Evolutionary conservation across 1,140 invertebrate genomes (phyloP), one percentile per base, ranked within the genome.

Genomic region (Drosophila pseudoobscura): DNA sequence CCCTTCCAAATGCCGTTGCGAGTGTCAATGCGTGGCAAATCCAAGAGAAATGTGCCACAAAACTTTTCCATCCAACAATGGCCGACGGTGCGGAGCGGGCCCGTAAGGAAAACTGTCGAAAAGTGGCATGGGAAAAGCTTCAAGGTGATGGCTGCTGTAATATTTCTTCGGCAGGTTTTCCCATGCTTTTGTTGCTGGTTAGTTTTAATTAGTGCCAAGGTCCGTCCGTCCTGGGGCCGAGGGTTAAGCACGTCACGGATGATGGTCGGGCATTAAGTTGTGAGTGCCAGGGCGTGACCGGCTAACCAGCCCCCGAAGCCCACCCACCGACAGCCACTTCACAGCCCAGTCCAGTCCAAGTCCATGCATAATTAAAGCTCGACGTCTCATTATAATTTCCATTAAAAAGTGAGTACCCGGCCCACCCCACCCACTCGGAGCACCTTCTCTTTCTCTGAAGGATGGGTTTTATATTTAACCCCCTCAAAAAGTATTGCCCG

Each of bases 381-480:
- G 41, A 49, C 78, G 74, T 50, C 78, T 88, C 83, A 87, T 87
- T 87, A 87, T 79, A 87, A 87, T 87, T 87, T 87, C 83, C 83
- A 87, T 87, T 87, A 87, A 87, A 87, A 87, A 83, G 51, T 61
- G 83, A 55, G 74, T 65, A 11, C 3, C 31, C 31, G 6, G 4
- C 31, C 31, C 9, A 11, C 31, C 4, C 4, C 35, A 56, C 49
- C 47, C 22, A 26, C 46, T 31, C 61, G 55, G 47, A 20, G 51
- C 66, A 66, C 35, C 29, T 31, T 9, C 29, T 31, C 8, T 31
- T 31, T 31, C 29, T 31, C 8, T 31, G 8, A 56, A n/a, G 51
- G 65, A 69, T 56, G 39, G 43, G 51, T 35, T 56, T 49, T 68
- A 69, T 69, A 35, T 35, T 24, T 22, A 39, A 31, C 53, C 45